Base-by-base conservation (phyloP, 2,888 invertebrate genomes). In the Melinaea marsaeus region DNA sequence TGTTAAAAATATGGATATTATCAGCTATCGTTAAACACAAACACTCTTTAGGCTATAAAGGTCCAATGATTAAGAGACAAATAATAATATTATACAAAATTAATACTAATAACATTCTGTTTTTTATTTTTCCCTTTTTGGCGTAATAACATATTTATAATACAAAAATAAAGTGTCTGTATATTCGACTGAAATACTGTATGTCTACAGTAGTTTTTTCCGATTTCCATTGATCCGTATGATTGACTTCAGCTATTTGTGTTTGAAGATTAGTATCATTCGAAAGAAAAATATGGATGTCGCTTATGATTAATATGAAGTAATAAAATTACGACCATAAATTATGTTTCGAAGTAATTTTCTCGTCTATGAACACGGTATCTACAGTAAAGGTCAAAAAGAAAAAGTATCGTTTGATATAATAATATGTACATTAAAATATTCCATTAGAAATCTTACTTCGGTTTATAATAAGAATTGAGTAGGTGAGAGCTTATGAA, bases 181-280 rank as follows among this genome's bases (percentile, higher is more conserved):
- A 80, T 81, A 83, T 80, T 75, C 67, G 72, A 74, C 66, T 83
- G 79, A 83, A 81, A 83, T 80, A 86, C 22, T 22, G 22, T 22
- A 81, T 75, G 72, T 74, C 74, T 70, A 72, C 75, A 1, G 78
- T 82, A 82, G 79, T 77, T 81, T 81, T 75, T 71, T 74, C 67
- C 59, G 70, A 61, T 68, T 71, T 61, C 68, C 69, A 69, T 65
- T 64, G 75, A 74, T 75, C 69, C 70, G 70, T 75, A 76, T 80
- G 22, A 22, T 22, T 22, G 22, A 22, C 79, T 81, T 78, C 71
- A 66, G 68, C 72, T 74, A 58, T 85, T 54, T 22, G 13, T n/a
- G 13, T 55, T 32, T 22, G 22, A 22, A 22, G 22, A 22, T 22
- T 22, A 22, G 22, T 22, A 22, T 22, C 22, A 22, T 22, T 22